phyloP scores from a whole-genome alignment of 1,140 invertebrate species.

The Lerema accius region DNA sequence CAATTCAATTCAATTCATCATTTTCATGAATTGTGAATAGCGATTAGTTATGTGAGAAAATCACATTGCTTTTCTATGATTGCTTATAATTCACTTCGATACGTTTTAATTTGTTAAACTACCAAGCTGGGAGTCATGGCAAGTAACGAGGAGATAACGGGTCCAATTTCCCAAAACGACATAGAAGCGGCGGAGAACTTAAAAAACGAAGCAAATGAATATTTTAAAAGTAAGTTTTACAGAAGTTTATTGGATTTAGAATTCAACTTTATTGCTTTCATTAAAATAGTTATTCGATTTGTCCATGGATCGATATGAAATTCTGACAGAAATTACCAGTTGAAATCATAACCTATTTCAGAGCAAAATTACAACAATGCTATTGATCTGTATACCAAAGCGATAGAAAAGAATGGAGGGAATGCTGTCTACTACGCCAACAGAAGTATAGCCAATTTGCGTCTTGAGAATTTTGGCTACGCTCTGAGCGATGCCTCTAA shows the following conservation, averaged over 20 bases:
- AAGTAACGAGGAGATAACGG: conserved; percentile 64
- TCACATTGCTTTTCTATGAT: conserved; percentile 63
- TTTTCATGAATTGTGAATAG: conserved; percentile 65
- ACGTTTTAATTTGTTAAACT: conserved; percentile 50
- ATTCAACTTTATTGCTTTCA: neutral
- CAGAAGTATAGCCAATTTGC: conserved; percentile 96
- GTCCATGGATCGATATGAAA: too few relatives aligned
- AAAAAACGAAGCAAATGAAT: conserved; percentile 78
- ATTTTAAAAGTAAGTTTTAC: conserved; percentile 75
- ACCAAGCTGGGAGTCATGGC: conserved; percentile 52
- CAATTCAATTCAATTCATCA: conserved; percentile 45
- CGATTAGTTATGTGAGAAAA: conserved; percentile 57
- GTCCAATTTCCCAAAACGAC: conserved; percentile 65
- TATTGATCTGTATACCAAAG: conserved; percentile 95
- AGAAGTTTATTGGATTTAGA: neutral
- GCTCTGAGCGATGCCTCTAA: conserved; percentile 95
- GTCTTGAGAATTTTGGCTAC: conserved; percentile 96
- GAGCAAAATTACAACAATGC: conserved; percentile 95
- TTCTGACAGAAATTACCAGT: conserved; percentile 2
- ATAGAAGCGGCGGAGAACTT: conserved; percentile 70
- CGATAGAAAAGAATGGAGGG: conserved; percentile 93
- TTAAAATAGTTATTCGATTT: conserved; percentile 9
- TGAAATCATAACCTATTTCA: conserved; percentile 81
- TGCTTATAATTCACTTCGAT: conserved; percentile 45
- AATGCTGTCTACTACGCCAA: conserved; percentile 96